Conservation (phyloP, 2,888 invertebrate species). For the Caradrina clavipalpis region DNA sequence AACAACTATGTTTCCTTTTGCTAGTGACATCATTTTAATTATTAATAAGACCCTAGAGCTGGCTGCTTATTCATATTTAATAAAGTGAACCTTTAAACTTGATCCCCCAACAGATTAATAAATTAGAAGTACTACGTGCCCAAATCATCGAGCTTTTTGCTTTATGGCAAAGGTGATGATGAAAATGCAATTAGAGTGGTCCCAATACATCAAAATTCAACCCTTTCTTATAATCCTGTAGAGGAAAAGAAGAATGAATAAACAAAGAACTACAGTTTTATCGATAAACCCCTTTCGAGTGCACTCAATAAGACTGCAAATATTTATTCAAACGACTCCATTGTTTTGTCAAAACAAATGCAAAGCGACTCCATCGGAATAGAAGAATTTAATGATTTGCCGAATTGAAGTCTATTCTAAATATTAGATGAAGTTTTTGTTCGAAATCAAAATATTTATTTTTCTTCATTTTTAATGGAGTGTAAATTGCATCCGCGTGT, state of each 20-base stretch:
- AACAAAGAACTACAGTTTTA: constrained; percentile 26
- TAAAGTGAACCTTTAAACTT: background rate
- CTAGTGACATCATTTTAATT: background rate
- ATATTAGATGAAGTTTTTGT: constrained; percentile 61
- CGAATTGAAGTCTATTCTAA: constrained; percentile 52
- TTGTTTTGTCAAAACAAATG: constrained; percentile 61
- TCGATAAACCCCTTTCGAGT: constrained; percentile 47
- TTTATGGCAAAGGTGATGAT: constrained; percentile 14
- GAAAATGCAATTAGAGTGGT: constrained; percentile 27
- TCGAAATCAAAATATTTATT: constrained; percentile 54
- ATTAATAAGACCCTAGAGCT: background rate
- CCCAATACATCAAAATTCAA: constrained; percentile 28
- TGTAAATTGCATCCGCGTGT: constrained; percentile 62
- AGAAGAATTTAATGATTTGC: constrained; percentile 64
- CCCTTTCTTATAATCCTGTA: constrained; percentile 40
- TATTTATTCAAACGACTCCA: constrained; percentile 57
- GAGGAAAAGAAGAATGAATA: constrained; percentile 36
- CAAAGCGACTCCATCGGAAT: constrained; percentile 44
- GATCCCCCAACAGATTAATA: constrained; percentile 20
- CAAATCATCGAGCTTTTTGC: background rate
- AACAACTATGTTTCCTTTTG: too few relatives aligned
- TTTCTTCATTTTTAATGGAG: constrained; percentile 58
- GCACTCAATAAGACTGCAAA: constrained; percentile 57
- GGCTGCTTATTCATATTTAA: background rate
- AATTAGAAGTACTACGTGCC: constrained; percentile 10